Evolutionary conservation across 2,888 invertebrate species (phyloP).

Genomic region (Neoaliturus tenellus): DNA sequence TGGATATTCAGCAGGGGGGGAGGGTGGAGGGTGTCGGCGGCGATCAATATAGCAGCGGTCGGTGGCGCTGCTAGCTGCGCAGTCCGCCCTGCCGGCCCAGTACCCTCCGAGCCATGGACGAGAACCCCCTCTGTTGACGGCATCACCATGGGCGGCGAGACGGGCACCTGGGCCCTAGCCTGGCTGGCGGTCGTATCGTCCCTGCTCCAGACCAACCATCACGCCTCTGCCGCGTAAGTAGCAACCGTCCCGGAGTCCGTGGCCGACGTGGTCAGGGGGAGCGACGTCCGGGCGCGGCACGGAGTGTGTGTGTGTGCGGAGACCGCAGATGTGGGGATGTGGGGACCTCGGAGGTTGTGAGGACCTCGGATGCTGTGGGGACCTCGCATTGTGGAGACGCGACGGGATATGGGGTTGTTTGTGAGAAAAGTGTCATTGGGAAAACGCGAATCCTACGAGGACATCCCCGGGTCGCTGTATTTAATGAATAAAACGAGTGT

Average conservation of each 20-base stretch:
- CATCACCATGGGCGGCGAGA: conserved; percentile 48
- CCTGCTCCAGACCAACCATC: conserved; percentile 55
- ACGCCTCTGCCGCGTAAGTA: conserved; percentile 61
- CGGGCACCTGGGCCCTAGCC: conserved; percentile 56
- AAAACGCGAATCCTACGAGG: no score
- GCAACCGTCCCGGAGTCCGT: not conserved
- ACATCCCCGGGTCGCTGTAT: no score
- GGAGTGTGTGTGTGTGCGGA: no score
- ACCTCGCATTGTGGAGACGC: no score
- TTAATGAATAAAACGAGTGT: no score
- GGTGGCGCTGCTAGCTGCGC: not conserved
- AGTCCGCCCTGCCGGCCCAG: not conserved
- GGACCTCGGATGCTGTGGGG: no score
- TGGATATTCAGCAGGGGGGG: conserved; percentile 33
- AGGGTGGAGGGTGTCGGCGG: not conserved
- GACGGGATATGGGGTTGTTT: no score
- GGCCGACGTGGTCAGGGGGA: not conserved
- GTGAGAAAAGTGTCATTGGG: no score
- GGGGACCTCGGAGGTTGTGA: no score
- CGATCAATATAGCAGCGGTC: not conserved
- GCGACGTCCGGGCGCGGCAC: no score
- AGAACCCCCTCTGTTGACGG: conserved; percentile 1
- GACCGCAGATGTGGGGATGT: no score
- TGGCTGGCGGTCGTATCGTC: conserved; percentile 58
- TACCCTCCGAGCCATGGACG: not conserved